Evolutionary conservation across 2,113 vertebrate species (phyloP).

Genomic region (Synchiropus splendidus): DNA sequence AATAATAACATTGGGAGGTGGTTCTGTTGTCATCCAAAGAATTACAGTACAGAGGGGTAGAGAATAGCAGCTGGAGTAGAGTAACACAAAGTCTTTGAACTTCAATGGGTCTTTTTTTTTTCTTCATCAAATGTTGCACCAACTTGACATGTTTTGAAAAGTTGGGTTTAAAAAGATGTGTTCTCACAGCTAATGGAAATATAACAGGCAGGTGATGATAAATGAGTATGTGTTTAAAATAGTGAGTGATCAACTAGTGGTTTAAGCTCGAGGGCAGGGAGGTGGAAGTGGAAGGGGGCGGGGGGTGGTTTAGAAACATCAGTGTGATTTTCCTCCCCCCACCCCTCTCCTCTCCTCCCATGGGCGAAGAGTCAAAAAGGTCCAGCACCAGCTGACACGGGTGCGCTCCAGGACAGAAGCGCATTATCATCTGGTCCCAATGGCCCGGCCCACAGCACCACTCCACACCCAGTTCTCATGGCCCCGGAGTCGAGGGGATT

Average conservation of each 20-base stretch:
- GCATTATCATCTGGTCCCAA: conserved; percentile 35
- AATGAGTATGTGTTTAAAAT: conserved; percentile 17
- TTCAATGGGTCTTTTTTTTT: no score
- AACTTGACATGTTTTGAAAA: no score
- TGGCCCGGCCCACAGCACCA: conserved; percentile 9
- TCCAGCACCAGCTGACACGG: conserved; percentile 59
- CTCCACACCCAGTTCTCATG: conserved; percentile 19
- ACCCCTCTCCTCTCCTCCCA: conserved; percentile 30
- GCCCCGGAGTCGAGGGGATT: conserved; percentile 57
- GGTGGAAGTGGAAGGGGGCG: neutral
- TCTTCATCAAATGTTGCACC: no score
- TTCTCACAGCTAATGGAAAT: no score
- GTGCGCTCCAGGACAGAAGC: conserved; percentile 49
- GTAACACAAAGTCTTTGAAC: no score
- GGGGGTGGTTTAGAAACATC: conserved; percentile 3
- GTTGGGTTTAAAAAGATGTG: no score
- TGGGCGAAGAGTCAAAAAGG: conserved; percentile 32
- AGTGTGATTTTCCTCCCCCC: conserved; percentile 34
- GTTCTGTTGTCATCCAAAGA: no score
- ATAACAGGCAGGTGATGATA: conserved; percentile 4
- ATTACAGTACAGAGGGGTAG: no score
- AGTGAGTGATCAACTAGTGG: conserved; percentile 1
- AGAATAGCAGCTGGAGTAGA: no score
- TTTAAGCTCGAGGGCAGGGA: neutral
- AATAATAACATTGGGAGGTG: no score